Evolutionary conservation across 2,797 vertebrate genomes (phyloP).

Genomic region (Etheostoma perlongum): DNA sequence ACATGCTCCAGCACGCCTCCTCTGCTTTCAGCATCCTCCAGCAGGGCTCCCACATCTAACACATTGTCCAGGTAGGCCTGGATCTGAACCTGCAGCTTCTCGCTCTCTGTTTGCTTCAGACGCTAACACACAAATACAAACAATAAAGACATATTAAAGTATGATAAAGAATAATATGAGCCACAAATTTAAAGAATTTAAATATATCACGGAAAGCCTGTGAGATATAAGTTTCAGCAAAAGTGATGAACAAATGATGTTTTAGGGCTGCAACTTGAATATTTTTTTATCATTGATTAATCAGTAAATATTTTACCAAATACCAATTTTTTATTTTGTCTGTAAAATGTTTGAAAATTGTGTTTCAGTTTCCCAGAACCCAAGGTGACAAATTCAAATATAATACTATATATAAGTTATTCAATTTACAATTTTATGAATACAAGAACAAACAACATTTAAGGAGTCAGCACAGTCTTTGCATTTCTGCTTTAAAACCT

Average conservation of each 20-base stretch:
- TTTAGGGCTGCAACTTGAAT: not conserved
- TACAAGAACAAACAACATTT: not conserved
- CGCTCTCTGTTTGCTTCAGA: slow-evolving; percentile 92
- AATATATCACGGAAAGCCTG: too few relatives aligned
- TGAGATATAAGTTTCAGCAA: not conserved
- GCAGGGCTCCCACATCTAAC: slow-evolving; percentile 92
- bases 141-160: not conserved
- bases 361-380: not conserved
- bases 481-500: not conserved
- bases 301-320: too few relatives aligned
- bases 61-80: slow-evolving; percentile 98
- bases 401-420: not conserved
- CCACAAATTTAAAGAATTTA: not conserved
- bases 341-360: not conserved
- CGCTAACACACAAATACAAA: slow-evolving; percentile 71
- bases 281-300: not conserved
- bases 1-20: slow-evolving; percentile 91
- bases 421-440: not conserved
- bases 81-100: slow-evolving; percentile 97
- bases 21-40: slow-evolving; percentile 96
- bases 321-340: not conserved
- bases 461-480: not conserved
- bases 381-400: not conserved
- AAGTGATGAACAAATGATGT: not conserved
- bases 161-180: not conserved